Percentiles rank a stretch among this genome's conserved stretches.
Evolutionary conservation across 2,888 invertebrate species (phyloP).

Genomic region (Megamerina dolium): DNA sequence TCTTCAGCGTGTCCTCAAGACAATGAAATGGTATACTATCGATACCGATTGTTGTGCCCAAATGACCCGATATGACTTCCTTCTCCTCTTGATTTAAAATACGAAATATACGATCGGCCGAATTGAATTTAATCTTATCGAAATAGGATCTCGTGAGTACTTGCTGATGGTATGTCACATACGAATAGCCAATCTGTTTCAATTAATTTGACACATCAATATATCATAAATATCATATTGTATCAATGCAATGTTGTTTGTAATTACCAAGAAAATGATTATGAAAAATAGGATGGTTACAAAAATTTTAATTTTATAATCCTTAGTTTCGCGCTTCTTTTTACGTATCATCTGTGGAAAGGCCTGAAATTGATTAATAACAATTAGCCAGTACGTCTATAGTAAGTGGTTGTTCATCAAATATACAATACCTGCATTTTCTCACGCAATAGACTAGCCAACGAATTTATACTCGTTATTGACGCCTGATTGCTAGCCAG

Average conservation of each 20-base stretch:
- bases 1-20: conserved; percentile 55
- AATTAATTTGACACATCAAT: too few species aligned
- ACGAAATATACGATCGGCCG: conserved; percentile 66
- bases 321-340: conserved; percentile 61
- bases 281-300: conserved; percentile 75
- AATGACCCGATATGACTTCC: conserved; percentile 62
- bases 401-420: background rate
- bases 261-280: conserved; percentile 62
- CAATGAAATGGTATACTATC: conserved; percentile 67
- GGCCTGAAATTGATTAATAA: conserved; percentile 51
- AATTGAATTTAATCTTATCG: conserved; percentile 75
- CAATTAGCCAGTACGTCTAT: background rate
- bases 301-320: conserved; percentile 75
- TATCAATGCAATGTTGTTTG: background rate
- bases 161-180: conserved; percentile 76
- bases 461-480: conserved; percentile 77
- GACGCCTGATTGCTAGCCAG: conserved; percentile 55
- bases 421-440: conserved; percentile 70
- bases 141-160: conserved; percentile 77
- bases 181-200: conserved; percentile 67
- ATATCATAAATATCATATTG: background rate
- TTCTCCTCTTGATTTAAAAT: conserved; percentile 66
- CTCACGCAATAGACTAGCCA: conserved; percentile 75
- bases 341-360: conserved; percentile 68
- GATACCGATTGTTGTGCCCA: conserved; percentile 57